Evolutionary conservation across 2,888 invertebrate genomes (phyloP).

Genomic region (Drosophila robusta): DNA sequence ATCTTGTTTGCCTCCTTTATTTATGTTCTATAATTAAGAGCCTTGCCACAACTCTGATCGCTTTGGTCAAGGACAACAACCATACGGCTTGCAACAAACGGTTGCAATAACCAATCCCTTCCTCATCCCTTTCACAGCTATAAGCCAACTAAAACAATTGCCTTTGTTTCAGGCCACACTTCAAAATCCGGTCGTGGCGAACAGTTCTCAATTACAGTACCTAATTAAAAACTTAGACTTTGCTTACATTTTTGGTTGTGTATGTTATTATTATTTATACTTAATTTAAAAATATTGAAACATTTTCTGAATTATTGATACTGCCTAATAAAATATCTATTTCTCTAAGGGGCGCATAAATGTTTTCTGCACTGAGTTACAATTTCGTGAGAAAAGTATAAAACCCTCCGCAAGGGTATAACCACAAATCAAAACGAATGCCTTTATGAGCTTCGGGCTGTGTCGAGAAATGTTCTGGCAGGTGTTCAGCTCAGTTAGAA

Average conservation of each 20-base stretch:
- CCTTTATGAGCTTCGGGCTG: conserved; percentile 14
- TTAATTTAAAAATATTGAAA: too few relatives aligned
- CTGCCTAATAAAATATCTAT: too few relatives aligned
- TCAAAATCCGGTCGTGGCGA: neutral
- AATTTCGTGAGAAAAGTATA: neutral
- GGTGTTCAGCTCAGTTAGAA: conserved; percentile 48
- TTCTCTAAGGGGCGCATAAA: too few relatives aligned
- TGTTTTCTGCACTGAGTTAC: too few relatives aligned
- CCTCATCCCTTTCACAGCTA: neutral
- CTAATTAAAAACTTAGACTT: too few relatives aligned
- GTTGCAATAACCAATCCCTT: neutral
- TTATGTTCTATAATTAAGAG: too few relatives aligned
- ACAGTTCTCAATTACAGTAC: too few relatives aligned
- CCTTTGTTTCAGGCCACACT: conserved; percentile 47
- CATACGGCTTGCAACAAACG: neutral
- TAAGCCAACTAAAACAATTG: conserved; percentile 39
- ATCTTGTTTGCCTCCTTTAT: neutral
- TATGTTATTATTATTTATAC: too few relatives aligned
- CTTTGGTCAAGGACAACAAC: conserved; percentile 49
- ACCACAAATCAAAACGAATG: conserved; percentile 5
- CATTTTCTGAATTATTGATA: too few relatives aligned
- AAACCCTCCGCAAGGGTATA: neutral
- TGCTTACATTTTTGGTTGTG: too few relatives aligned
- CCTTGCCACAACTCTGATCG: neutral
- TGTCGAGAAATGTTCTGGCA: conserved; percentile 17